These are phyloP conservation scores for Ictalurus furcatus DNA, from an alignment of 2,113 vertebrate genomes.

Conservation along the genomic window DNA sequence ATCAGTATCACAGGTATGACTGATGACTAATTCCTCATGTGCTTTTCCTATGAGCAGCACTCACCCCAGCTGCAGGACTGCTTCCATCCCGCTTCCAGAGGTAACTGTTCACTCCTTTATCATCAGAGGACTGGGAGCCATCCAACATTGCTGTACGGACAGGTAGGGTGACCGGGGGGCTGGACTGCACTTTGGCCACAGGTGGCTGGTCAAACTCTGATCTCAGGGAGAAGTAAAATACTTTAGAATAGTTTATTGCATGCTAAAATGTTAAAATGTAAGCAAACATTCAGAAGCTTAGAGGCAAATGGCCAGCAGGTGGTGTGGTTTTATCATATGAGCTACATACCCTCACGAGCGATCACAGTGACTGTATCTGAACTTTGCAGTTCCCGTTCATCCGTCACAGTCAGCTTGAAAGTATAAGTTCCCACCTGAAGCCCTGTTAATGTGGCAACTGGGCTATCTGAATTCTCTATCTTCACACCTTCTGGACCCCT, in stretches of 20 bases:
- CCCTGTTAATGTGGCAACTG: slow-evolving; percentile 85
- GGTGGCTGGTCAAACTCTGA: slow-evolving; percentile 90
- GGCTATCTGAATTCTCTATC: slow-evolving; percentile 87
- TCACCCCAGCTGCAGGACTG: slow-evolving; percentile 94
- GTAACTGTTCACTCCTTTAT: slow-evolving; percentile 88
- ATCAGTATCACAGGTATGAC: neutral
- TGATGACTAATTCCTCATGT: neutral
- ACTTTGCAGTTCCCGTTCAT: slow-evolving; percentile 87
- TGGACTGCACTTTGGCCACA: slow-evolving; percentile 80
- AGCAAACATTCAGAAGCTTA: neutral
- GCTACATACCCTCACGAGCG: slow-evolving; percentile 84
- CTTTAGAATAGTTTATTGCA: slow-evolving; percentile 37
- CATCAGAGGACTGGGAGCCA: slow-evolving; percentile 89
- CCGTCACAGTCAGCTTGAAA: slow-evolving; percentile 90
- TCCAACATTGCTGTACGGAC: slow-evolving; percentile 82
- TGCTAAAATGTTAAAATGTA: neutral
- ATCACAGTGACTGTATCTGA: slow-evolving; percentile 87
- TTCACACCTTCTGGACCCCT: slow-evolving; percentile 91
- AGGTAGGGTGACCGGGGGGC: slow-evolving; percentile 81
- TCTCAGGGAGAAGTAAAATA: slow-evolving; percentile 31
- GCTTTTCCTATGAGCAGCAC: slow-evolving; percentile 42
- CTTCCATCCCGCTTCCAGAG: slow-evolving; percentile 88
- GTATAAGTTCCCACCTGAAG: slow-evolving; percentile 87
- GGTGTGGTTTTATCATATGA: neutral
- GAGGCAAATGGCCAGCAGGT: neutral